Percentiles rank a stretch among this genome's conserved stretches.
These are phyloP conservation scores for Neoitamus cyanurus DNA, from an alignment of 2,888 invertebrate species.

Conservation along the genomic window DNA sequence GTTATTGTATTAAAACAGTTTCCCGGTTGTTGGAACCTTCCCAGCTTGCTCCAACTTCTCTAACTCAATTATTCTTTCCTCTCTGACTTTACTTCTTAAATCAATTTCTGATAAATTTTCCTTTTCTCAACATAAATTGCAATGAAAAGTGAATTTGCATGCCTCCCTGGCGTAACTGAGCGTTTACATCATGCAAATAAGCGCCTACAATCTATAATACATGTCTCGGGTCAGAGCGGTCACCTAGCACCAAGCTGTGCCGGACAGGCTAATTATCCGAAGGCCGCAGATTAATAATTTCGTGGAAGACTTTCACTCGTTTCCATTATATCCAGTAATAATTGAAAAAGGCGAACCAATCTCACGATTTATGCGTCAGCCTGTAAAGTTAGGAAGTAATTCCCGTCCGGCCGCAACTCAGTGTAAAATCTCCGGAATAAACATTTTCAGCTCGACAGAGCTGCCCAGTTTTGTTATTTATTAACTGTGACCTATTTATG, in stretches of 20 bases:
- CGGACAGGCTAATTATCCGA: background rate
- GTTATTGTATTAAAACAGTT: no score
- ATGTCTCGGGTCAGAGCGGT: background rate
- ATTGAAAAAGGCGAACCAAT: conserved; percentile 3
- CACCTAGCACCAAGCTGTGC: background rate
- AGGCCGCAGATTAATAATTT: conserved; percentile 29
- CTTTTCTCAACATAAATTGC: background rate
- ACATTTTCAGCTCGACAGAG: background rate
- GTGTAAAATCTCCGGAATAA: background rate
- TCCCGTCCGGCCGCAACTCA: background rate
- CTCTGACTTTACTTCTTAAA: background rate
- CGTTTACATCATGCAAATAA: background rate
- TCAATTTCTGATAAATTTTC: background rate
- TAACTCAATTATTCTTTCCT: background rate
- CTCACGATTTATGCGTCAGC: background rate
- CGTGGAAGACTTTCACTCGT: conserved; percentile 26
- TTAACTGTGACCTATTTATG: background rate
- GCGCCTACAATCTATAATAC: no score
- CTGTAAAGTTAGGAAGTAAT: background rate
- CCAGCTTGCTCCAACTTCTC: background rate
- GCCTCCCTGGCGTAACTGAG: background rate
- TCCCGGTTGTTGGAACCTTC: no score
- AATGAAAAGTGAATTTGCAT: background rate
- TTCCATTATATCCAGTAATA: background rate
- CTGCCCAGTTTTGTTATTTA: background rate